Percentiles rank a stretch among this genome's conserved stretches.
These are phyloP conservation scores for Aphelinus atriplicis DNA, from an alignment of 1,140 invertebrate genomes.

Conservation along the genomic window DNA sequence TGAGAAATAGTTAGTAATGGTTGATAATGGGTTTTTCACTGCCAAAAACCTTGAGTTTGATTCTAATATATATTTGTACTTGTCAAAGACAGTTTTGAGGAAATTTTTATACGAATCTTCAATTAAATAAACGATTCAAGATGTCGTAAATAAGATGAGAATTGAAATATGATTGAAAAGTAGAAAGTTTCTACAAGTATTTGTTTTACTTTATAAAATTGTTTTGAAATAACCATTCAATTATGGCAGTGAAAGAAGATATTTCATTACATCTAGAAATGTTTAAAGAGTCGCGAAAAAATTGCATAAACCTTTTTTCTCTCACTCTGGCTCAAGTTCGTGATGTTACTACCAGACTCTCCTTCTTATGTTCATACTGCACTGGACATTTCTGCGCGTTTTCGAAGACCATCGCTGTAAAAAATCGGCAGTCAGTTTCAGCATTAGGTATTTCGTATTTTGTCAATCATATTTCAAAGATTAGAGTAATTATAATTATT, in stretches of 20 bases:
- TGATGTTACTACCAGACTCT: not conserved
- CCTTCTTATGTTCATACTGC: conserved; percentile 17
- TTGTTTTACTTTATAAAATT: conserved; percentile 16
- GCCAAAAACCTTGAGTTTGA: conserved; percentile 17
- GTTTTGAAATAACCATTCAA: conserved; percentile 21
- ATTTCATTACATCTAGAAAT: conserved; percentile 25
- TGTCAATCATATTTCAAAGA: no score
- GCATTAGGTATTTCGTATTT: no score
- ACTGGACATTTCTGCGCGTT: conserved; percentile 22
- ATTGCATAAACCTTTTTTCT: not conserved
- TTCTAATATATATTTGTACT: not conserved
- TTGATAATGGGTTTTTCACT: conserved; percentile 19
- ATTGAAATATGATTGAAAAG: not conserved
- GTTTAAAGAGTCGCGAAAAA: conserved; percentile 21
- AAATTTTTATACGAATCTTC: no score
- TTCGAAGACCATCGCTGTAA: conserved; percentile 29
- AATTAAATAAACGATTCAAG: no score
- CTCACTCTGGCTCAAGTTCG: not conserved
- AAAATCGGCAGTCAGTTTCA: no score
- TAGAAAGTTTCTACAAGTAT: not conserved
- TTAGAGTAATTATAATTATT: no score
- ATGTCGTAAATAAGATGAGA: no score
- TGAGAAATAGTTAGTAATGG: conserved; percentile 8
- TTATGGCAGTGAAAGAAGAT: conserved; percentile 39
- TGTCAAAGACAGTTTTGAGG: no score